Conservation (phyloP, 2,113 vertebrate genomes). For the Marmota monax region DNA sequence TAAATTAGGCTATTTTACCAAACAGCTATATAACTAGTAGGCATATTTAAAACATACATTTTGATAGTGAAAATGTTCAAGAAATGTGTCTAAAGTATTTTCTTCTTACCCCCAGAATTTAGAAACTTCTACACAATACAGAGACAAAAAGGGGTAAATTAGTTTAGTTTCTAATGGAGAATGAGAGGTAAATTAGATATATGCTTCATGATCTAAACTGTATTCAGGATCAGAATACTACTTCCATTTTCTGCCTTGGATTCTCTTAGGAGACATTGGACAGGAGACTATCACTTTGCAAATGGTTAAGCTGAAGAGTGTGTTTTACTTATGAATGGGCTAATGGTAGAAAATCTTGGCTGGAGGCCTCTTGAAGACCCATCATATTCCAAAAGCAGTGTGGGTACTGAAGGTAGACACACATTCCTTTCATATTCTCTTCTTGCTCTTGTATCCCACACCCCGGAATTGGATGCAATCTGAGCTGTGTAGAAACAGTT, state of each 20-base stretch:
- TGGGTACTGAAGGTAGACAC: rapidly evolving
- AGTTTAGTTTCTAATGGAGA: background rate
- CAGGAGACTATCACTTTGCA: background rate
- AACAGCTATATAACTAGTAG: background rate
- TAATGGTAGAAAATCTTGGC: background rate
- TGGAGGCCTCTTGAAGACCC: rapidly evolving
- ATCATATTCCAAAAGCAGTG: background rate
- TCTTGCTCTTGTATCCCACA: background rate
- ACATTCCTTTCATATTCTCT: background rate
- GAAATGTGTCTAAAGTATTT: background rate
- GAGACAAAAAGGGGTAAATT: background rate
- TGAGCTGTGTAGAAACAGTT: background rate
- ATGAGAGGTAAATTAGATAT: background rate
- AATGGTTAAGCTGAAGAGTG: background rate
- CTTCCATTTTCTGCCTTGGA: background rate
- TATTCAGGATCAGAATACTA: background rate
- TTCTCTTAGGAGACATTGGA: background rate
- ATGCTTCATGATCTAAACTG: background rate
- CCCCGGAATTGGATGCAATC: background rate
- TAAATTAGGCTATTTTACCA: background rate
- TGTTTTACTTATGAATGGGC: background rate
- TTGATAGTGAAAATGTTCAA: background rate
- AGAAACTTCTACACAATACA: background rate
- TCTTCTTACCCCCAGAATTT: background rate
- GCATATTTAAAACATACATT: background rate